Base-by-base conservation (phyloP, 1,140 invertebrate genomes). In the Nixonia krombeini region DNA sequence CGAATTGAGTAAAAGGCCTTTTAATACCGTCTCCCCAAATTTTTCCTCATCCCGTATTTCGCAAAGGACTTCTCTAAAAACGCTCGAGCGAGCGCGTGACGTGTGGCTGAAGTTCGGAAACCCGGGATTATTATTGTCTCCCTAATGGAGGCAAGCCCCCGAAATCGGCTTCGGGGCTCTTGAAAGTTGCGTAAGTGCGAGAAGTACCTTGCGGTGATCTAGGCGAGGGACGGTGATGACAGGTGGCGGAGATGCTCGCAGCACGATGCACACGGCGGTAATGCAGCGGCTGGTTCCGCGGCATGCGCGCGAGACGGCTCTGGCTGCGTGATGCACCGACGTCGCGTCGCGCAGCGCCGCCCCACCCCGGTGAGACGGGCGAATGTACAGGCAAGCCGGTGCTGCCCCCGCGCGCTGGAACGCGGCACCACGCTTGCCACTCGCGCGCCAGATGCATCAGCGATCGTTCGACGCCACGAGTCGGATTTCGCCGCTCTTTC, bases 41-140 rank as follows among this genome's bases (percentile, higher is more conserved):
- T n/a, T n/a, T n/a, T n/a, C n/a, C n/a, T n/a, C n/a, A n/a, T n/a
- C n/a, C n/a, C n/a, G n/a, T n/a, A n/a, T n/a, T n/a, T n/a, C n/a
- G n/a, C n/a, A n/a, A n/a, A n/a, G n/a, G n/a, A n/a, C n/a, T n/a
- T n/a, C n/a, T n/a, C n/a, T n/a, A n/a, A n/a, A n/a, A n/a, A 35
- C 49, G 26, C n/a, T n/a, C n/a, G n/a, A n/a, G n/a, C n/a, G n/a
- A n/a, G n/a, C n/a, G n/a, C n/a, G n/a, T n/a, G n/a, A n/a, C n/a
- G n/a, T n/a, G n/a, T n/a, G n/a, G n/a, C n/a, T n/a, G n/a, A 38
- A 46, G 23, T 35, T 52, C 29, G 42, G 41, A 37, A 40, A 64
- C 64, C 31, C 42, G 49, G 35, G 61, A 49, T 46, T 10, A 33
- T 25, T 45, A 37, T 38, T 26, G 33, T 17, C 41, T 47, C 28